Percentiles rank a stretch among this genome's conserved stretches.
phyloP scores from a whole-genome alignment of 2,113 vertebrate genomes.

The Emydura subglobosa region DNA sequence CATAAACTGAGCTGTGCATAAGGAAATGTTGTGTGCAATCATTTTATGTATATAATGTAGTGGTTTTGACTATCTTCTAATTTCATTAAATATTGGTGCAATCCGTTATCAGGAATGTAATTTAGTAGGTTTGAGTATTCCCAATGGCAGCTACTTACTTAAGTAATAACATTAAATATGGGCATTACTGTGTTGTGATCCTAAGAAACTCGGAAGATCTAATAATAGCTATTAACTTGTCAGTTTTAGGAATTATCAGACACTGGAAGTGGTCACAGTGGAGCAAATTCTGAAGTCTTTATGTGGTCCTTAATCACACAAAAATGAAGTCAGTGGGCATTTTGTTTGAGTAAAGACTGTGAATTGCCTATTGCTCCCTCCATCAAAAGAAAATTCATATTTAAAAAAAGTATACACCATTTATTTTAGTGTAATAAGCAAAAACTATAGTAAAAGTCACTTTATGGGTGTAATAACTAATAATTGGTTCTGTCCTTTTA shows the following conservation, averaged over 20 bases:
- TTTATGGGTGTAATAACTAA: not conserved
- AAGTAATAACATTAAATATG: not conserved
- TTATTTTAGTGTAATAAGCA: constrained; percentile 31
- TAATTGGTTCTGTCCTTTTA: constrained; percentile 12
- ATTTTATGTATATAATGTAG: no score
- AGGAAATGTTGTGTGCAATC: no score
- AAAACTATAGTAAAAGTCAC: not conserved
- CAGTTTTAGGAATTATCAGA: not conserved
- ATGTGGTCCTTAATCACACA: not conserved
- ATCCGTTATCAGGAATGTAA: no score
- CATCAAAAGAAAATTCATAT: not conserved
- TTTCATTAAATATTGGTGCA: no score
- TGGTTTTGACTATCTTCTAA: no score
- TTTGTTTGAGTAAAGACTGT: not conserved
- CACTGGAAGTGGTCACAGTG: not conserved
- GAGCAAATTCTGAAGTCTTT: not conserved
- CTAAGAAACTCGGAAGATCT: not conserved
- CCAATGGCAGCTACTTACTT: not conserved
- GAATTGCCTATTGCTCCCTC: not conserved
- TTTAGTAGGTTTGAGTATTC: not conserved
- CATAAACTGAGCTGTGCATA: no score
- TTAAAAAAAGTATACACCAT: not conserved
- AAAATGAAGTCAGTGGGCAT: not conserved
- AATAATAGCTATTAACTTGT: not conserved
- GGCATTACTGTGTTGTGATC: not conserved